Conservation (phyloP, 2,113 vertebrate species). For the Ameiurus melas region DNA sequence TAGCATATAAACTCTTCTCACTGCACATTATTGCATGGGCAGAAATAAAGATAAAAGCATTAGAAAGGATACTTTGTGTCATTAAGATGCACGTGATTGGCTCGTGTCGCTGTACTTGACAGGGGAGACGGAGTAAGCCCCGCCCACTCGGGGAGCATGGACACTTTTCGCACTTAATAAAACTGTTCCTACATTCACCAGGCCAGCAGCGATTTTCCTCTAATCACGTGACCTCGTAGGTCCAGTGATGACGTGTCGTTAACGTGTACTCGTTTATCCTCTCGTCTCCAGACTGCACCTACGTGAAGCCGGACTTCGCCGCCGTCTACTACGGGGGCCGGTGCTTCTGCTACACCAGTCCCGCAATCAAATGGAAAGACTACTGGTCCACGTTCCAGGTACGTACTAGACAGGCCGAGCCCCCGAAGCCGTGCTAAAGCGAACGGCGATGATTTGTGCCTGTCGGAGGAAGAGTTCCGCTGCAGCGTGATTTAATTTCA, state of each 20-base stretch:
- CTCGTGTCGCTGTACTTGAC: background rate
- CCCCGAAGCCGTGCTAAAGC: background rate
- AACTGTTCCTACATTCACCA: background rate
- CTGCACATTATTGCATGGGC: too few relatives aligned
- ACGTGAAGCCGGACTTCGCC: slow-evolving; percentile 41
- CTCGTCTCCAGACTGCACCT: slow-evolving; percentile 52
- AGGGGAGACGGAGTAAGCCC: background rate
- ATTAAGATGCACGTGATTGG: background rate
- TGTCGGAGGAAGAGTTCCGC: background rate
- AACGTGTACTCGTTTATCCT: background rate
- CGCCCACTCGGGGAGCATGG: background rate
- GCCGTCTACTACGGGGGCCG: slow-evolving; percentile 45
- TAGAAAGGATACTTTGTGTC: too few relatives aligned
- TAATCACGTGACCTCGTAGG: background rate
- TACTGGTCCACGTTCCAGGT: slow-evolving; percentile 63
- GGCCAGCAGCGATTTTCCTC: too few relatives aligned
- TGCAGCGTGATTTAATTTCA: slow-evolving; percentile 13
- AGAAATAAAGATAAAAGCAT: too few relatives aligned
- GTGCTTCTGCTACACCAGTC: slow-evolving; percentile 60
- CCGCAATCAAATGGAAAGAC: slow-evolving; percentile 59
- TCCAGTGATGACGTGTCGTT: background rate
- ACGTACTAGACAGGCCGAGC: background rate
- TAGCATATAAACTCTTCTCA: background rate
- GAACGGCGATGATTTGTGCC: background rate
- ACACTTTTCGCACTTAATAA: background rate